Conservation (phyloP, 30 jellyfish, hydroid and myxozoan species). For the Hydractinia echinata region DNA sequence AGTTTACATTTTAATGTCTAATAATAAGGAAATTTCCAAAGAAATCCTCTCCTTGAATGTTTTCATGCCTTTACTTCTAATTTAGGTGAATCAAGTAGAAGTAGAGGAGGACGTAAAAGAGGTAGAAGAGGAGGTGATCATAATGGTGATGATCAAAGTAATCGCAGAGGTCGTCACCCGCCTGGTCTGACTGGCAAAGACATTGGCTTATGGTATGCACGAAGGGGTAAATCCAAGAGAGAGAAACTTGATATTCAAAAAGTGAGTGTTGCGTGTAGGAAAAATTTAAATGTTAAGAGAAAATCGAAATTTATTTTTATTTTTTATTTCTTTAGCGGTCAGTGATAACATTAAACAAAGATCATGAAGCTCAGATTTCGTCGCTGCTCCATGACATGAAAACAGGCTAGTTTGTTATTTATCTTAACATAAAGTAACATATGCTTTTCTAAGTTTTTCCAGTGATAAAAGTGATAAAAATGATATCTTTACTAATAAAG, state of each 20-base stretch:
- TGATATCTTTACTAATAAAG: no score
- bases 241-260: conserved; percentile 11
- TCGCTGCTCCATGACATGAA: conserved; percentile 2
- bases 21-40: no score
- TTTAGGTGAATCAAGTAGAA: not conserved
- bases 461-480: no score
- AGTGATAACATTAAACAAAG: conserved; percentile 42
- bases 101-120: conserved; percentile 32
- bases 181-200: conserved; percentile 84
- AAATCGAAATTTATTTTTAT: not conserved
- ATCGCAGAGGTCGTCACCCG: conserved; percentile 57
- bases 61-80: not conserved
- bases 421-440: no score
- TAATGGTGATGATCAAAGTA: conserved; percentile 41
- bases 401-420: no score
- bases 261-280: not conserved
- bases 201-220: conserved; percentile 83
- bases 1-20: no score
- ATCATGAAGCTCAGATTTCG: conserved; percentile 41
- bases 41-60: not conserved
- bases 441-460: no score
- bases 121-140: conserved; percentile 58
- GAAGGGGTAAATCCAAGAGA: conserved; percentile 37
- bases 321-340: conserved; percentile 36
- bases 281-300: not conserved